phyloP scores from a whole-genome alignment of 2,797 vertebrate species.

The Sebastes diploproa region DNA sequence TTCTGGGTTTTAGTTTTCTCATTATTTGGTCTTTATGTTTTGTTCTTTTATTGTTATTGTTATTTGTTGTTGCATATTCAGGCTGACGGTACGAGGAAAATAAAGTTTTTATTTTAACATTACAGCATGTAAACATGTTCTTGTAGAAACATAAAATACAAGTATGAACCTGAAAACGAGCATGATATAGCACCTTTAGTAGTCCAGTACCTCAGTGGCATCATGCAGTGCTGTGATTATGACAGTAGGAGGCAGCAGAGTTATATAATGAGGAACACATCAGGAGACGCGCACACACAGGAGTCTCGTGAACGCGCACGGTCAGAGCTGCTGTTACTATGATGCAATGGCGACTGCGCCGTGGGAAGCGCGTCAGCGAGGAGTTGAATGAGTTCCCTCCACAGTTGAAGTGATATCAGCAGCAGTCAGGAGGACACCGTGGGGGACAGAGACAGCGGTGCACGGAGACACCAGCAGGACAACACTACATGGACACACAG shows the following conservation, averaged over 20 bases:
- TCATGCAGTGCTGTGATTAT: background rate
- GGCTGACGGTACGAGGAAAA: too few relatives aligned
- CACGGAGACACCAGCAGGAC: slow-evolving; percentile 6
- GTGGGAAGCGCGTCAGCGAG: slow-evolving; percentile 64
- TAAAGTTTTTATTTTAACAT: too few relatives aligned
- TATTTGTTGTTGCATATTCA: too few relatives aligned
- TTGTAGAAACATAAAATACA: too few relatives aligned
- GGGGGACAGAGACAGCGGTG: background rate
- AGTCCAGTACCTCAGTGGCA: too few relatives aligned
- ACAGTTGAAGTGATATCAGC: slow-evolving; percentile 46
- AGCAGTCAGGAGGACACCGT: slow-evolving; percentile 12
- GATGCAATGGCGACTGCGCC: slow-evolving; percentile 81
- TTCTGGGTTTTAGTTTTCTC: too few relatives aligned
- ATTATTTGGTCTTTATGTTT: too few relatives aligned
- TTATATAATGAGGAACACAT: background rate
- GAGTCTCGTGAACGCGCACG: slow-evolving; percentile 62
- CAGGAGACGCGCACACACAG: slow-evolving; percentile 9
- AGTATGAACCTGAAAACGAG: too few relatives aligned
- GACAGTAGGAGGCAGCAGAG: slow-evolving; percentile 66
- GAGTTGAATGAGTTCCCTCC: slow-evolving; percentile 79
- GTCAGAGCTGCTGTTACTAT: slow-evolving; percentile 72
- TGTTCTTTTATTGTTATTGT: too few relatives aligned
- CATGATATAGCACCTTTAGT: too few relatives aligned
- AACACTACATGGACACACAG: slow-evolving; percentile 35
- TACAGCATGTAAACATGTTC: too few relatives aligned